These are phyloP conservation scores for Shargacucullia verbasci DNA, from an alignment of 2,888 invertebrate species.

Conservation along the genomic window DNA sequence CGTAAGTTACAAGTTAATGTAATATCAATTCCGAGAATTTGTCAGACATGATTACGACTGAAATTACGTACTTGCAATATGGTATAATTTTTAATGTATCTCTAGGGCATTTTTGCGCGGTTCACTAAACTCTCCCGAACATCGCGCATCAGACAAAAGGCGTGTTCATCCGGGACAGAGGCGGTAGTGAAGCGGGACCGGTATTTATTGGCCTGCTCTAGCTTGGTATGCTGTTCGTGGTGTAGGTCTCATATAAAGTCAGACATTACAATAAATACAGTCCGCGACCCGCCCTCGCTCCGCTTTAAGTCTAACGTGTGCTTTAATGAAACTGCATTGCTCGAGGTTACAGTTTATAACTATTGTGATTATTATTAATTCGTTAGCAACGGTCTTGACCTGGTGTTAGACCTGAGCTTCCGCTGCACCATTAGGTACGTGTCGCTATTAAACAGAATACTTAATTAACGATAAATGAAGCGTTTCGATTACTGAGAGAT, in stretches of 20 bases:
- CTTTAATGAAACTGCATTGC: constrained; percentile 22
- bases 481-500: constrained; percentile 10
- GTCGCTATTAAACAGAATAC: too few relatives aligned
- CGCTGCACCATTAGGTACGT: constrained; percentile 15
- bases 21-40: too few relatives aligned
- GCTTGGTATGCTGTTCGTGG: neutral
- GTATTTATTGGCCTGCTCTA: constrained; percentile 1
- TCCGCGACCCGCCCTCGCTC: constrained; percentile 44
- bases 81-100: neutral
- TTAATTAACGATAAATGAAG: constrained; percentile 2
- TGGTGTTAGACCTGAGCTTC: constrained; percentile 22
- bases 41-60: too few relatives aligned
- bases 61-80: too few relatives aligned
- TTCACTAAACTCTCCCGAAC: neutral
- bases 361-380: constrained; percentile 22
- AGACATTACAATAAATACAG: constrained; percentile 7
- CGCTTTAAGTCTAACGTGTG: constrained; percentile 15
- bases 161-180: constrained; percentile 1
- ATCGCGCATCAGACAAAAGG: constrained; percentile 2
- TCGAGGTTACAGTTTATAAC: constrained; percentile 24
- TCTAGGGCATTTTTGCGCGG: too few relatives aligned
- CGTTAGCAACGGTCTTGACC: constrained; percentile 22
- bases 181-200: neutral
- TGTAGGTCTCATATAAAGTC: neutral
- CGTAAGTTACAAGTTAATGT: too few relatives aligned